Evolutionary conservation across 2,797 vertebrate genomes (phyloP).

Genomic region (Lagothrix lagotricha): DNA sequence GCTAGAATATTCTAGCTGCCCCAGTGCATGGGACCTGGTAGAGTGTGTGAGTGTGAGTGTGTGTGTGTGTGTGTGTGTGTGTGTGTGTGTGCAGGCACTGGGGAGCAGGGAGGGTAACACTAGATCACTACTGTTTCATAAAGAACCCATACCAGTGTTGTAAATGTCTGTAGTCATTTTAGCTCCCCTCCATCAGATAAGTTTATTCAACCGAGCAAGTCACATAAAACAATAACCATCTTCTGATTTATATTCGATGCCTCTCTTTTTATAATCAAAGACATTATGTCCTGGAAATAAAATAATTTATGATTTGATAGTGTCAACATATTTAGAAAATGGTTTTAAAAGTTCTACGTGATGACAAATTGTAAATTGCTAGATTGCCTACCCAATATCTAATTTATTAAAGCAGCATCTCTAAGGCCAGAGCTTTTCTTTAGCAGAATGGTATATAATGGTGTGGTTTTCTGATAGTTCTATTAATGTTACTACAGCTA

Average conservation of each 20-base stretch:
- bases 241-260: background rate
- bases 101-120: background rate
- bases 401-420: background rate
- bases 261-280: background rate
- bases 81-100: too few relatives aligned
- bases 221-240: background rate
- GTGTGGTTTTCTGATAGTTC: conserved; percentile 51
- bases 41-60: too few relatives aligned
- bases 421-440: background rate
- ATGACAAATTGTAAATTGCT: background rate
- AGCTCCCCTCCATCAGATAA: background rate
- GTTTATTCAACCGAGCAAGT: background rate
- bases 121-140: background rate
- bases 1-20: background rate
- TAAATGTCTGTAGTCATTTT: background rate
- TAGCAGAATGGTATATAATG: background rate
- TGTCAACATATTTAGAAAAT: background rate
- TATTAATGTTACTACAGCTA: conserved; percentile 21
- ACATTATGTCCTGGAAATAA: background rate
- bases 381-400: background rate
- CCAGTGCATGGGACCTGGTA: fast-evolving
- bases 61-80: too few relatives aligned
- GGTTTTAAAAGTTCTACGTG: background rate
- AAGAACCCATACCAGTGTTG: background rate
- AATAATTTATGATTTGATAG: background rate